Base-by-base conservation (phyloP, 2,888 invertebrate genomes). In the Lamellibrachia satsuma region DNA sequence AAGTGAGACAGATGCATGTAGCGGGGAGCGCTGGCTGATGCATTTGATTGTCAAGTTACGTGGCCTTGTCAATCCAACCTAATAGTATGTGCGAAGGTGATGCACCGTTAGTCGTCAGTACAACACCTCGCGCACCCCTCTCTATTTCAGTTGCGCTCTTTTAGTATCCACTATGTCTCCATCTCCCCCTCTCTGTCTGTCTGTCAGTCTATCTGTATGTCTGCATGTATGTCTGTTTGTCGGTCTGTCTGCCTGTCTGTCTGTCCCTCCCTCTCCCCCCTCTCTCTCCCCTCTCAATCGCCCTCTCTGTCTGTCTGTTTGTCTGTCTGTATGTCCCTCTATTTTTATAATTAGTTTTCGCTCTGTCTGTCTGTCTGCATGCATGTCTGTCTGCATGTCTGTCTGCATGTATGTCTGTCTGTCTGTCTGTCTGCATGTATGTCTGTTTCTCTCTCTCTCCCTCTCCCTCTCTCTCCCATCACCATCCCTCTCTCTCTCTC, bases 241-340 rank as follows among this genome's bases (percentile, higher is more conserved):
- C 1, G 1, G 11, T 15, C 60, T 22, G 60, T 60, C 11, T 60
- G 60, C 1, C 3, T 60, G 3, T 3, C 15, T 60, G 15, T 60
- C 60, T 11, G 0, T 60, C 3, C 6, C 15, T 60, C 60, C 15
- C 1, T 91, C 91, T 91, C 15, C 27, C 91, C n/a, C 9, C n/a
- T 4, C 4, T 4, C 3, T 15, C n/a, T 9, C n/a, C 91, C n/a
- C 22, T 91, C n/a, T 91, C 22, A n/a, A 15, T 91, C 15, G 15
- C 60, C 27, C 15, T 92, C 22, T 90, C 15, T 90, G 22, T 92
- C 91, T 92, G 27, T 92, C 27, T 57, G 8, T 90, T 7, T 90
- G 90, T 55, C 9, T 90, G n/a, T 60, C 52, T 93, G 15, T 90
- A 6, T 93, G 75, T 91, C 15, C 91, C 52, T 93, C 75, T 55